These are phyloP conservation scores for Mayetiola destructor DNA, from an alignment of 2,888 invertebrate species.

Conservation along the genomic window DNA sequence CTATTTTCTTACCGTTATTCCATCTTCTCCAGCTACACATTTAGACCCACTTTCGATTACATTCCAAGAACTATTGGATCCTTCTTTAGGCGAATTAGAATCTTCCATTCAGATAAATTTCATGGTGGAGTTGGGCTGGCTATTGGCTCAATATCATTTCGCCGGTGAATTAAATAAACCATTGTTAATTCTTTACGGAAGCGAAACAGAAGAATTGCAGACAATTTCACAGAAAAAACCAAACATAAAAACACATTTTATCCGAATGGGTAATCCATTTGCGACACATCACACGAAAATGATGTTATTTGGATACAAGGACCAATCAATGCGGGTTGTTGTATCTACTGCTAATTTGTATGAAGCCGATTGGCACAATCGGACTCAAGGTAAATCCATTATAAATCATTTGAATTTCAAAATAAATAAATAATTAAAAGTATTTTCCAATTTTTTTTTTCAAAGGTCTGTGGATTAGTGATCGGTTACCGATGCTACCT, in stretches of 20 bases:
- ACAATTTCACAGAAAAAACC: constrained; percentile 43
- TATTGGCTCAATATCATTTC: constrained; percentile 69
- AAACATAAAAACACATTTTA: constrained; percentile 49
- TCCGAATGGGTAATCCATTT: constrained; percentile 61
- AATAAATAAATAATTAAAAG: neutral
- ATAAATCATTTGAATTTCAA: neutral
- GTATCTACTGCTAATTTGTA: constrained; percentile 88
- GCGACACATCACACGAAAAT: constrained; percentile 79
- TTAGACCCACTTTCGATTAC: constrained; percentile 50
- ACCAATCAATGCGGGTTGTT: constrained; percentile 67
- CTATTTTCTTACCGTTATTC: constrained; percentile 60
- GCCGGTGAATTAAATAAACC: constrained; percentile 52
- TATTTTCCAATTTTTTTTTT: too few relatives aligned
- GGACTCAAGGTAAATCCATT: constrained; percentile 84
- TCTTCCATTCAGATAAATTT: constrained; percentile 79
- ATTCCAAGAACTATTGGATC: constrained; percentile 63
- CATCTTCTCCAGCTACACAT: constrained; percentile 47
- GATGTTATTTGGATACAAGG: constrained; percentile 51
- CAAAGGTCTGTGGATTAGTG: constrained; percentile 54
- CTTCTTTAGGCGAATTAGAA: constrained; percentile 58
- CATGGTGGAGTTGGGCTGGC: constrained; percentile 83
- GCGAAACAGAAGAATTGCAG: constrained; percentile 47
- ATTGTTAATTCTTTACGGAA: constrained; percentile 63
- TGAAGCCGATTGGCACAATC: constrained; percentile 82
- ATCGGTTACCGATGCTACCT: constrained; percentile 51